Base-by-base conservation (phyloP, 2,113 vertebrate genomes). In the Sigmodon hispidus region DNA sequence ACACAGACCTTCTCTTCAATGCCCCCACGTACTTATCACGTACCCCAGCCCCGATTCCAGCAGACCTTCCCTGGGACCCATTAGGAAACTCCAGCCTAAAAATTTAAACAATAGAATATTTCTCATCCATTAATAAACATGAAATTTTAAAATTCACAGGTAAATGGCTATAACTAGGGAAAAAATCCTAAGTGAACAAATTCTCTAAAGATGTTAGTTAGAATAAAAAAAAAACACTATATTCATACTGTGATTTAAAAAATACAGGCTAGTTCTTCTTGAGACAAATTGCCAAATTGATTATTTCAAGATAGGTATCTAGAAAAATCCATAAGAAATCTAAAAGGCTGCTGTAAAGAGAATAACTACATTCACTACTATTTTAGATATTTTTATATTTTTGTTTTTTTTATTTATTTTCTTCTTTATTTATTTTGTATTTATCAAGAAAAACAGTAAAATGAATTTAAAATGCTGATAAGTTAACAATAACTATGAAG, bases 231-330 rank as follows among this genome's bases (percentile, higher is more conserved):
- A 72, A 59, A 75, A 72, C 59, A 7, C 12, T 17, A 72, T 73
- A 31, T 57, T 91, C 13, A 91, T 43, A 69, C 85, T 52, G 91
- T 45, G 13, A 77, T 90, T 89, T 59, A 92, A 84, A 90, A 65
- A 70, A 57, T 90, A 87, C 36, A 10, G 31, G n/a, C 26, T 65
- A 19, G 4, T 24, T 59, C 16, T 57, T 65, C 75, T 34, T 84
- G 50, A 90, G 61, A 70, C 36, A 92, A 86, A 81, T 79, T 69
- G 55, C 29, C 48, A 77, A 72, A 85, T 90, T 3, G 69, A 92
- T 40, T 90, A 69, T 63, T 16, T 31, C 34, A 77, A 52, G 7
- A 89, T 7, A 69, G 76, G 80, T 6, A 88, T 43, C 59, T 87
- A 55, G 34, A 91, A 95, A 94, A 85, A 90, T 40, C 5, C n/a